Evolutionary conservation across 2,113 vertebrate species (phyloP).

Genomic region (Pholis gunnellus): DNA sequence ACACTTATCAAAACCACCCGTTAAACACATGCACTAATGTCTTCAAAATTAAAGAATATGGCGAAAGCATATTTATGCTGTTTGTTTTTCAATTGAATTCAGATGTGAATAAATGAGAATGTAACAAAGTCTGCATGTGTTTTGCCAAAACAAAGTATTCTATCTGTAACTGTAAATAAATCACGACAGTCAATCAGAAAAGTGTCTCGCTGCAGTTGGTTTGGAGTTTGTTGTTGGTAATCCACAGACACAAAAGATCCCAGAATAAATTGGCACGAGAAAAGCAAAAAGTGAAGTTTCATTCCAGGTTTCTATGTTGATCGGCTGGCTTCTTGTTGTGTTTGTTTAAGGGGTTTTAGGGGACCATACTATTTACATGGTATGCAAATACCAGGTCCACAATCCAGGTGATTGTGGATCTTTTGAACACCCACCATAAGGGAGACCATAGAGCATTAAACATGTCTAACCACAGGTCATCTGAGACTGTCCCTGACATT

Average conservation of each 20-base stretch:
- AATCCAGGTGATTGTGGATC: conserved; percentile 24
- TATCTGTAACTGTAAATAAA: conserved; percentile 19
- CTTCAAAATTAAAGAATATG: conserved; percentile 4
- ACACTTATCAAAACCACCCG: neutral
- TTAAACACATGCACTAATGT: neutral
- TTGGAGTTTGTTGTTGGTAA: conserved; percentile 61
- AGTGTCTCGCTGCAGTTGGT: conserved; percentile 51
- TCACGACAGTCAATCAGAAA: neutral
- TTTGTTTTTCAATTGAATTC: conserved; percentile 25
- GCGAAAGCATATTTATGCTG: conserved; percentile 14
- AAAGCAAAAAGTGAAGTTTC: conserved; percentile 54
- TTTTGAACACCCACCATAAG: conserved; percentile 43
- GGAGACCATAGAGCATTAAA: conserved; percentile 55
- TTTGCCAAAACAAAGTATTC: conserved; percentile 26
- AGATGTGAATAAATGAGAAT: conserved; percentile 29
- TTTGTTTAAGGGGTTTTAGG: conserved; percentile 60
- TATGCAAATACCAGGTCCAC: conserved; percentile 23
- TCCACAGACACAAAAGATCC: conserved; percentile 65
- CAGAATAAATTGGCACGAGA: conserved; percentile 66
- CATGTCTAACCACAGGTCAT: conserved; percentile 53
- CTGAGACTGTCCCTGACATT: conserved; percentile 44
- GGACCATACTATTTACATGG: conserved; percentile 59
- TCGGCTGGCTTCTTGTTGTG: conserved; percentile 47
- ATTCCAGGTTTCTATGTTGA: conserved; percentile 55
- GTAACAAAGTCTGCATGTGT: conserved; percentile 2